phyloP scores from a whole-genome alignment of 2,113 vertebrate genomes.

The Felis chaus region DNA sequence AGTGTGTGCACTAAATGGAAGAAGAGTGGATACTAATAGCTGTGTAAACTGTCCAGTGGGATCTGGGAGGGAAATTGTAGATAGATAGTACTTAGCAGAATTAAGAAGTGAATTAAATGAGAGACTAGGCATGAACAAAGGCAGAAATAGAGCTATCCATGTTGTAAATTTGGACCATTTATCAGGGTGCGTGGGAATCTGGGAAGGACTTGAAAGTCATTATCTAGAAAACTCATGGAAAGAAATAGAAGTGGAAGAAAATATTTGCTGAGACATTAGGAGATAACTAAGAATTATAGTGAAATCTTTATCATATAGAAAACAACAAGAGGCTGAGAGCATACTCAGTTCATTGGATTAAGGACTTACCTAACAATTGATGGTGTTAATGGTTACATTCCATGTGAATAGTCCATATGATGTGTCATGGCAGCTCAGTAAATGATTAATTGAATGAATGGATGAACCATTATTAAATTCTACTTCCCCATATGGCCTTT shows the following conservation, averaged over 20 bases:
- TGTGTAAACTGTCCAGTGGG: background rate
- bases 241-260: slow-evolving; percentile 20
- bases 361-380: background rate
- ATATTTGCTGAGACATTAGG: background rate
- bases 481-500: background rate
- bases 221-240: slow-evolving; percentile 3
- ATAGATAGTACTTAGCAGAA: slow-evolving; percentile 5
- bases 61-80: background rate
- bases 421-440: background rate
- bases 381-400: background rate
- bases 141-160: background rate
- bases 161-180: background rate
- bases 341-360: background rate
- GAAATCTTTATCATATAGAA: background rate
- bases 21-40: background rate
- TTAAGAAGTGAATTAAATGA: slow-evolving; percentile 36
- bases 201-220: background rate
- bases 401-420: background rate
- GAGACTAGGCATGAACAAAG: background rate
- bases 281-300: background rate
- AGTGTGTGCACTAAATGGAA: background rate
- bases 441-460: background rate
- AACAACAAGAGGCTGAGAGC: background rate
- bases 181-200: background rate
- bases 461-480: background rate